Evolutionary conservation across 2,797 vertebrate species (phyloP).

Genomic region (Anniella stebbinsi): DNA sequence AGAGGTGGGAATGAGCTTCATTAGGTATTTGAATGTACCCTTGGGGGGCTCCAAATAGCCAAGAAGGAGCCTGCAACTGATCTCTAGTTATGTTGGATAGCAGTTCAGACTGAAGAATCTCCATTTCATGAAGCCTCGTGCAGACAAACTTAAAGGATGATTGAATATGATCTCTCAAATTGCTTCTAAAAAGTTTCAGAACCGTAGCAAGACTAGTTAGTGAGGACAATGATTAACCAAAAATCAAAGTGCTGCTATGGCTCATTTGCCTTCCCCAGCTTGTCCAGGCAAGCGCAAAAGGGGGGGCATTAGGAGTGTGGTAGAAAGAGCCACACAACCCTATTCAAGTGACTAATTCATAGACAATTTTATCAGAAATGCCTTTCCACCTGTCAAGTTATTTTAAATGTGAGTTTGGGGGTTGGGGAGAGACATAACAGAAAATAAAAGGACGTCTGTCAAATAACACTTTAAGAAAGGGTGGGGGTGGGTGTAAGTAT

Average conservation of each 20-base stretch:
- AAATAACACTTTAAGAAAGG: background rate
- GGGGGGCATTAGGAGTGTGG: background rate
- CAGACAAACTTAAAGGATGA: background rate
- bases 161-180: conserved; percentile 4
- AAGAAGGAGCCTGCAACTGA: background rate
- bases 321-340: conserved; percentile 15
- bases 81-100: background rate
- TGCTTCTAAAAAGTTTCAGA: no score
- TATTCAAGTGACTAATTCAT: conserved; percentile 37
- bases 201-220: conserved; percentile 13
- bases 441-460: background rate
- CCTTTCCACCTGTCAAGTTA: conserved; percentile 30
- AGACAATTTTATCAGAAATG: conserved; percentile 35
- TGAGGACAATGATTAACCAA: conserved; percentile 2
- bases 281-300: background rate
- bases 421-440: background rate
- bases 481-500: no score
- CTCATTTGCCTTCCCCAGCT: conserved; percentile 32
- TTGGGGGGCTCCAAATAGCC: background rate
- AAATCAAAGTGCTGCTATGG: background rate
- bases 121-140: background rate
- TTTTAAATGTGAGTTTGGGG: conserved; percentile 35
- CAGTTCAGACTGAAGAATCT: background rate
- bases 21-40: background rate
- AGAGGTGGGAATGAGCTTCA: background rate